phyloP scores from a whole-genome alignment of 2,113 vertebrate genomes.

The Carettochelys insculpta region DNA sequence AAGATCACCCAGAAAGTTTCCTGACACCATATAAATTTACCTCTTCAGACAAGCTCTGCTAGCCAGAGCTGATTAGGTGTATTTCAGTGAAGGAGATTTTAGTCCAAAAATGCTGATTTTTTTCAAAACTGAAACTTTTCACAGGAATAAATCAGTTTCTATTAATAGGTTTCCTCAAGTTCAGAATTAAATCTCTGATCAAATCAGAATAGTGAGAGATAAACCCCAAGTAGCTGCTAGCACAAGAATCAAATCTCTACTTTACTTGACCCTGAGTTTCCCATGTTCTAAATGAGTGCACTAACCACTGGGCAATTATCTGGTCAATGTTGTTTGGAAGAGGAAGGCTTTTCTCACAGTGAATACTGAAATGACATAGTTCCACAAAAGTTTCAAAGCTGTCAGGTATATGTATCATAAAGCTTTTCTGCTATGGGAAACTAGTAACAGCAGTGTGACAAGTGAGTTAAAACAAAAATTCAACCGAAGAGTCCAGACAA shows the following conservation, averaged over 20 bases:
- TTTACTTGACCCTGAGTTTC: neutral
- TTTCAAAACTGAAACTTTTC: neutral
- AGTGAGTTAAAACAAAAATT: no score
- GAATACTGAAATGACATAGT: neutral
- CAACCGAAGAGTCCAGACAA: neutral
- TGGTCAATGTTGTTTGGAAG: neutral
- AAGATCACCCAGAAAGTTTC: neutral
- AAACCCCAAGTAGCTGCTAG: neutral
- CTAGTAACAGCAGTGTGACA: neutral
- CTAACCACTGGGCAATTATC: neutral
- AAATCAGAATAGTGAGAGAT: neutral
- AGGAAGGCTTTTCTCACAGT: neutral
- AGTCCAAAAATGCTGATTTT: neutral
- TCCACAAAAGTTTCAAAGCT: constrained; percentile 31
- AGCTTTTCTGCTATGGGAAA: constrained; percentile 40
- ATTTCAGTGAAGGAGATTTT: neutral
- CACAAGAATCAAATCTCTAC: neutral
- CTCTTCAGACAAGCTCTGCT: neutral
- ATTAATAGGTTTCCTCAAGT: neutral
- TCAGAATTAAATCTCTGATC: neutral
- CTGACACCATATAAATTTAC: neutral
- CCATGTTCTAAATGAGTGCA: neutral
- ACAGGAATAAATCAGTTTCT: neutral
- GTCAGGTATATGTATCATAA: neutral
- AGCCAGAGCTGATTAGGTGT: neutral